These are phyloP conservation scores for Chrysoperla carnea DNA, from an alignment of 1,140 invertebrate genomes.

Conservation along the genomic window DNA sequence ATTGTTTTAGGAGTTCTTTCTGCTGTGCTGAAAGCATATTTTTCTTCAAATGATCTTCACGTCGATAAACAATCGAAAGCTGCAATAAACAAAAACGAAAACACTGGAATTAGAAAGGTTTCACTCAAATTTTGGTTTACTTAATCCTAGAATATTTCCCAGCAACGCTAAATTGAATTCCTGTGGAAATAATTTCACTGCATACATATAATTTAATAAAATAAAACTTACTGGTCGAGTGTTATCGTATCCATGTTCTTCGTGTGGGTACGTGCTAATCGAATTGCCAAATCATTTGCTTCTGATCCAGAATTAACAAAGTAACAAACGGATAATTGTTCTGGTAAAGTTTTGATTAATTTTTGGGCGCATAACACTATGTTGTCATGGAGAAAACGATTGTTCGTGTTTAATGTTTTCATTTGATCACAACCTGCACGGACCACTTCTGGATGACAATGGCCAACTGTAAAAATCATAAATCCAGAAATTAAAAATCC, in stretches of 20 bases:
- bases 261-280: conserved; percentile 78
- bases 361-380: conserved; percentile 79
- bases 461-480: conserved; percentile 57
- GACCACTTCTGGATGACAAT: conserved; percentile 90
- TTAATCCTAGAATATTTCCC: too few species aligned
- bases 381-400: conserved; percentile 89
- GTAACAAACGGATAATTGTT: conserved; percentile 77
- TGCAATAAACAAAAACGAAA: too few species aligned
- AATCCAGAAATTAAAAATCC: too few species aligned
- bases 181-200: too few species aligned
- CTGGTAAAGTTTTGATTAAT: conserved; percentile 63
- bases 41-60: too few species aligned
- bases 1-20: too few species aligned
- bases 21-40: too few species aligned
- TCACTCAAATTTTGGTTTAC: too few species aligned
- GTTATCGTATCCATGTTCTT: conserved; percentile 78
- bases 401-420: conserved; percentile 80
- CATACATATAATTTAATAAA: too few species aligned
- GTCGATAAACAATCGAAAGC: too few species aligned
- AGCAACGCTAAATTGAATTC: too few species aligned
- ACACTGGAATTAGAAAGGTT: too few species aligned
- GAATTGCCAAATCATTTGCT: conserved; percentile 92
- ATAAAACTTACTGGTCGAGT: conserved; percentile 79
- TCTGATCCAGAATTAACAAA: conserved; percentile 99
- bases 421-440: conserved; percentile 77